Evolutionary conservation across 2,113 vertebrate genomes (phyloP).

Genomic region (Aramus guarauna): DNA sequence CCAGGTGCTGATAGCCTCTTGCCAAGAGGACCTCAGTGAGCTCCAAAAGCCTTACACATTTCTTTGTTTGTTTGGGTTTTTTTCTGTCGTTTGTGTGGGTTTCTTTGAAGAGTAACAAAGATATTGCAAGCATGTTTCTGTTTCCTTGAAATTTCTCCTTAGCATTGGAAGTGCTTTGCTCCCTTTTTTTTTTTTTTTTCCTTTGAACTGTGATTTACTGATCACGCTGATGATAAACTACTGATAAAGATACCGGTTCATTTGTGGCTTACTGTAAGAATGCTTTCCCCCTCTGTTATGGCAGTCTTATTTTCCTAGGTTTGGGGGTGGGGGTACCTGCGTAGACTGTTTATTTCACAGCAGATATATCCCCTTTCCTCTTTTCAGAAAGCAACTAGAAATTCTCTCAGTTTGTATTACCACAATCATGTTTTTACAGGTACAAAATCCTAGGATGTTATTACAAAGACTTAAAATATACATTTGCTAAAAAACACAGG

Average conservation of each 20-base stretch:
- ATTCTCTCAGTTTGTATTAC: neutral
- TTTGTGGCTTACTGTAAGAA: neutral
- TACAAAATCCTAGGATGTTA: neutral
- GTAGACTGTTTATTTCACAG: conserved; percentile 6
- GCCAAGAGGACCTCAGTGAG: conserved; percentile 18
- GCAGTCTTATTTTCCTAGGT: neutral
- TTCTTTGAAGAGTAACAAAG: conserved; percentile 15
- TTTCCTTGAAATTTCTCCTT: conserved; percentile 37
- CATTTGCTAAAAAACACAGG: neutral
- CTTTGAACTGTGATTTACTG: neutral
- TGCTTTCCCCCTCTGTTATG: neutral
- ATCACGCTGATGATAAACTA: neutral
- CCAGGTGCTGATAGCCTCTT: conserved; percentile 6
- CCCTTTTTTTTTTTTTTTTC: neutral
- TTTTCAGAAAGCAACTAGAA: neutral
- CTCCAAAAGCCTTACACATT: neutral
- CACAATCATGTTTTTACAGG: neutral
- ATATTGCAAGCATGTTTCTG: neutral
- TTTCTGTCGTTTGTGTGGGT: neutral
- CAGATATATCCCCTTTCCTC: neutral
- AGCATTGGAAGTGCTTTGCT: conserved; percentile 4
- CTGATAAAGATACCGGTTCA: conserved; percentile 29
- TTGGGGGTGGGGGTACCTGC: neutral
- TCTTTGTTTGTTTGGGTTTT: neutral
- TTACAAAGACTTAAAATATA: neutral